These are phyloP conservation scores for Harpalus rubripes DNA, from an alignment of 2,888 invertebrate species.

Conservation along the genomic window DNA sequence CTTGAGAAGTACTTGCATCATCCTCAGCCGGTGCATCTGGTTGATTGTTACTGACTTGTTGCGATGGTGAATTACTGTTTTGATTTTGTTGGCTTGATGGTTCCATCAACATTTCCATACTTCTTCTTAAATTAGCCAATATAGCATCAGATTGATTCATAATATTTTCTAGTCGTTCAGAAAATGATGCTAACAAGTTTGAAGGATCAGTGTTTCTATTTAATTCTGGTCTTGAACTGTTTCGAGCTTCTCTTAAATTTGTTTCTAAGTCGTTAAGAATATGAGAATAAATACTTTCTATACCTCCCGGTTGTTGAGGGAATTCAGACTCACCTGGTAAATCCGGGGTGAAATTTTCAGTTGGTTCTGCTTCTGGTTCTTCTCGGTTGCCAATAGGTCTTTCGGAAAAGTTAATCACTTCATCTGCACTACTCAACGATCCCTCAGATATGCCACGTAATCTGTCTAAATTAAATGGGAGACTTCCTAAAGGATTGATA, in stretches of 20 bases:
- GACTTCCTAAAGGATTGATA: conserved; percentile 26
- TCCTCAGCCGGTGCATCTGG: conserved; percentile 18
- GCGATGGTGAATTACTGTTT: conserved; percentile 7
- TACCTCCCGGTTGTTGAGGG: conserved; percentile 69
- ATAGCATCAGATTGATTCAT: conserved; percentile 76
- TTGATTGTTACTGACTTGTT: conserved; percentile 18
- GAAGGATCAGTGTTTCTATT: conserved; percentile 72
- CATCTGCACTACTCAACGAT: conserved; percentile 62
- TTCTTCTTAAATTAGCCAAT: conserved; percentile 74
- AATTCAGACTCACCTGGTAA: conserved; percentile 63
- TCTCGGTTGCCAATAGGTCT: conserved; percentile 68
- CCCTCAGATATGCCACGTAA: conserved; percentile 64
- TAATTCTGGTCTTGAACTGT: conserved; percentile 35
- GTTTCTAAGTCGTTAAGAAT: conserved; percentile 76
- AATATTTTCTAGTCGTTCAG: conserved; percentile 75
- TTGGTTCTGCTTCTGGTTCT: conserved; percentile 59
- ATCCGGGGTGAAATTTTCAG: conserved; percentile 53
- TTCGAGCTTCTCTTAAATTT: conserved; percentile 57
- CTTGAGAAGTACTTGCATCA: conserved; percentile 61
- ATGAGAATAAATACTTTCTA: conserved; percentile 75
- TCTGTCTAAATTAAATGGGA: conserved; percentile 47
- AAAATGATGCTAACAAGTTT: conserved; percentile 75
- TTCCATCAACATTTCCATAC: conserved; percentile 73
- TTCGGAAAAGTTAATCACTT: conserved; percentile 75
- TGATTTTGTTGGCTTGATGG: conserved; percentile 45